Evolutionary conservation across 2,888 invertebrate genomes (phyloP).

Genomic region (Limenitis camilla): DNA sequence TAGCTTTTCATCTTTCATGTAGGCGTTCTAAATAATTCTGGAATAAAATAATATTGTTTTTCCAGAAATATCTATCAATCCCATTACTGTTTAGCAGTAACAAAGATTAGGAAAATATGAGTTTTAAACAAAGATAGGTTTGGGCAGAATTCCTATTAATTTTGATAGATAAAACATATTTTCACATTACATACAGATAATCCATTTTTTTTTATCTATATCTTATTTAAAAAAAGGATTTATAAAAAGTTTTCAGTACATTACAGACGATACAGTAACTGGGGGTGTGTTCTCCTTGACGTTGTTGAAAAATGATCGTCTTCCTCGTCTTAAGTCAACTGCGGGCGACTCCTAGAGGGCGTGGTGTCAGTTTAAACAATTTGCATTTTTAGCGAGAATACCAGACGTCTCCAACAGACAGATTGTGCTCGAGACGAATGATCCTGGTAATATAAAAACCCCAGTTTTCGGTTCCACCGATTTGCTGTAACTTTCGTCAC

Average conservation of each 20-base stretch:
- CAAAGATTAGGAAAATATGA: too few species aligned
- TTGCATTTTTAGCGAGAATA: conserved; percentile 72
- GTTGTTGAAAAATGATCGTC: conserved; percentile 64
- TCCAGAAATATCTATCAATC: too few species aligned
- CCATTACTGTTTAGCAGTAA: too few species aligned
- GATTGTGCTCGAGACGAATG: conserved; percentile 62
- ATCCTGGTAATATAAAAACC: conserved; percentile 33
- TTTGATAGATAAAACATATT: too few species aligned
- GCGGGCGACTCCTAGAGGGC: conserved; percentile 43
- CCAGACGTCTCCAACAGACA: conserved; percentile 61
- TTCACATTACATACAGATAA: too few species aligned
- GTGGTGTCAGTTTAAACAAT: conserved; percentile 63
- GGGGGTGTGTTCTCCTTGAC: conserved; percentile 64
- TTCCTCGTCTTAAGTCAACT: conserved; percentile 43
- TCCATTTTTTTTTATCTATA: too few species aligned
- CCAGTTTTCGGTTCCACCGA: neutral
- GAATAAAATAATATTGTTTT: too few species aligned
- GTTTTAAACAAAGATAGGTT: too few species aligned
- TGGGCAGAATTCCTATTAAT: too few species aligned
- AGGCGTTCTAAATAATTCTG: too few species aligned
- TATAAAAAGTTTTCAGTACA: conserved; percentile 14
- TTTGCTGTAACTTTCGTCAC: neutral
- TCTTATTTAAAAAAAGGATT: neutral
- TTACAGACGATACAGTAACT: conserved; percentile 38
- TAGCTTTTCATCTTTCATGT: too few species aligned